Base-by-base conservation (phyloP, 1,140 invertebrate genomes). In the Andricus grossulariae region DNA sequence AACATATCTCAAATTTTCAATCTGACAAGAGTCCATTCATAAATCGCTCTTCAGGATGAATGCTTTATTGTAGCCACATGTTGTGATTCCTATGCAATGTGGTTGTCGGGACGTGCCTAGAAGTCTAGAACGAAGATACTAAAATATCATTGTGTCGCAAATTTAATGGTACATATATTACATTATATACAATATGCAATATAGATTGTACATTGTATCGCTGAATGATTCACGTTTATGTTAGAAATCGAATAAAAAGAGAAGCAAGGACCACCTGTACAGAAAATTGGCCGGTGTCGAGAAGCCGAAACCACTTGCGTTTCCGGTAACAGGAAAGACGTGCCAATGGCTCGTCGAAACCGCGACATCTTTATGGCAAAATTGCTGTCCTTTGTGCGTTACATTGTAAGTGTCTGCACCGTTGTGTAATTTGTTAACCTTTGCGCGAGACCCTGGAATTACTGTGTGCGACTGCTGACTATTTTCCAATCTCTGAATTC, bases 281-380 rank as follows among this genome's bases (percentile, higher is more conserved):
- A 66, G 57, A 19, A 66, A 66, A 66, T 66, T 25, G 21, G 32
- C n/a, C 18, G 52, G 52, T 19, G 16, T 54, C 4, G 21, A 60
- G 21, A 16, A 15, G 25, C 21, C 32, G 3, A 66, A 66, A 66
- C 60, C 60, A 39, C 21, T 25, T 32, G 21, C 15, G 15, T 66
- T 66, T 66, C 60, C 60, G 60, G 60, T 66, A 66, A 66, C 32
- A 21, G 60, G 60, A 66, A 66, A 66, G 25, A 66, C 60, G 60
- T 66, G 60, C 32, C 60, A 66, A 66, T 66, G 16, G 25, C 13
- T 39, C 60, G 60, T 66, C 60, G 60, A 66, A 66, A 66, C 60
- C 60, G 60, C 60, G 60, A 66, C 60, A 66, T 66, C 60, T 66
- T 66, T 66, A 66, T 66, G 60, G 60, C 15, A 66, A 66, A 66